A percentile compares a stretch with the other conserved stretches of the same genome.
Conservation (phyloP, 2,888 invertebrate species). For the Meganola albula region DNA sequence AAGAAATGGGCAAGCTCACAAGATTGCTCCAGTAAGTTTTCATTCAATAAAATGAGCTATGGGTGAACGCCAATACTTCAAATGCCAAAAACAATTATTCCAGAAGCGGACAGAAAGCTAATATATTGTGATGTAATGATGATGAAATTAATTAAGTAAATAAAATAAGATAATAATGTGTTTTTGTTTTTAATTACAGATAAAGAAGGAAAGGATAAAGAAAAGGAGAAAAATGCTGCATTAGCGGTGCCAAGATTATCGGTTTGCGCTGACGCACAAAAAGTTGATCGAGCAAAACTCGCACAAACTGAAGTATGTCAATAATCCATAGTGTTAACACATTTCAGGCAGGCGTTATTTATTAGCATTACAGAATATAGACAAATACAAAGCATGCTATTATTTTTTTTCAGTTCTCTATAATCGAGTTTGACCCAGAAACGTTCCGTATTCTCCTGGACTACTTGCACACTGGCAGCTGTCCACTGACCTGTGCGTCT, state of each 20-base stretch:
- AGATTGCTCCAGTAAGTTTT: constrained; percentile 93
- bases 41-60: too few species aligned
- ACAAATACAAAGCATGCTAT: background rate
- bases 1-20: constrained; percentile 95
- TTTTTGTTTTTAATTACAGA: constrained; percentile 65
- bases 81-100: too few species aligned
- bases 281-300: constrained; percentile 93
- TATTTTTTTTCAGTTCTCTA: constrained; percentile 82
- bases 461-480: constrained; percentile 95
- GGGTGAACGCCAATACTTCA: too few species aligned
- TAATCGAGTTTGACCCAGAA: constrained; percentile 96
- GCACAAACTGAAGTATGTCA: constrained; percentile 90
- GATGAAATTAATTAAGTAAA: constrained; percentile 13
- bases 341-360: too few species aligned
- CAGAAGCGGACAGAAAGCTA: too few species aligned
- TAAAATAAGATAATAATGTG: too few species aligned
- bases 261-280: constrained; percentile 95
- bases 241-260: constrained; percentile 91
- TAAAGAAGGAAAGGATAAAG: constrained; percentile 88
- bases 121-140: constrained; percentile 6
- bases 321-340: constrained; percentile 1
- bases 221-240: constrained; percentile 85
- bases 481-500: constrained; percentile 93
- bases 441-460: constrained; percentile 94
- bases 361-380: too few species aligned